Percentiles rank a stretch among this genome's conserved stretches.
phyloP scores from a whole-genome alignment of 2,888 invertebrate genomes.

The Rotaria macrura region DNA sequence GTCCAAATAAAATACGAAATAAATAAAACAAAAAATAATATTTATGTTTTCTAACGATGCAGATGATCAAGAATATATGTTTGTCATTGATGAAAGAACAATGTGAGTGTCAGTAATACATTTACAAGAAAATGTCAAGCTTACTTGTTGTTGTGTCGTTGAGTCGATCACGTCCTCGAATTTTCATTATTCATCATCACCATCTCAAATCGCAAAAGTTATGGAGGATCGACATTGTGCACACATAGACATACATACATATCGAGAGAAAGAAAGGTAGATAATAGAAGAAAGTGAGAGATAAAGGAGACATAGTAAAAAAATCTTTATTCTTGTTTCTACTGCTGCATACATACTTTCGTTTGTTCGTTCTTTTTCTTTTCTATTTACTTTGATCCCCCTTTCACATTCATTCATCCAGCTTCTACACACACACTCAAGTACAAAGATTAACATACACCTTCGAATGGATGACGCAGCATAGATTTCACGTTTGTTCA shows the following conservation, averaged over 20 bases:
- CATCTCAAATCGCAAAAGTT: conserved; percentile 3
- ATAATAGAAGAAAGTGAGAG: neutral
- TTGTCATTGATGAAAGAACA: neutral
- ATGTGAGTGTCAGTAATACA: neutral
- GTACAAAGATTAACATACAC: conserved; percentile 6
- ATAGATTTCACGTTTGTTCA: neutral
- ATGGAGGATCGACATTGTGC: neutral
- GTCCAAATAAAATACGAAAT: too few relatives aligned
- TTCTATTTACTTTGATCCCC: neutral
- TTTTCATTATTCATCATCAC: neutral
- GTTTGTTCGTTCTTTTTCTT: neutral
- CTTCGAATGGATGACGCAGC: conserved; percentile 7
- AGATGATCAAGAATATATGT: neutral
- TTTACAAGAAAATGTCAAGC: neutral
- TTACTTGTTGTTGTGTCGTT: neutral
- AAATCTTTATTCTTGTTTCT: neutral
- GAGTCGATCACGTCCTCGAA: conserved; percentile 1
- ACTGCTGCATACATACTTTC: neutral
- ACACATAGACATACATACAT: neutral
- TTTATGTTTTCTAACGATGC: too few relatives aligned
- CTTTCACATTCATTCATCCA: neutral
- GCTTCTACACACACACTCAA: neutral
- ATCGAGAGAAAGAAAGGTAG: neutral
- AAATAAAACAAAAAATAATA: too few relatives aligned
- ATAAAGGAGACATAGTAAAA: neutral